A percentile compares a stretch with the other conserved stretches of the same genome.
These are phyloP conservation scores for Elmis aenea DNA, from an alignment of 2,888 invertebrate species.

Conservation along the genomic window DNA sequence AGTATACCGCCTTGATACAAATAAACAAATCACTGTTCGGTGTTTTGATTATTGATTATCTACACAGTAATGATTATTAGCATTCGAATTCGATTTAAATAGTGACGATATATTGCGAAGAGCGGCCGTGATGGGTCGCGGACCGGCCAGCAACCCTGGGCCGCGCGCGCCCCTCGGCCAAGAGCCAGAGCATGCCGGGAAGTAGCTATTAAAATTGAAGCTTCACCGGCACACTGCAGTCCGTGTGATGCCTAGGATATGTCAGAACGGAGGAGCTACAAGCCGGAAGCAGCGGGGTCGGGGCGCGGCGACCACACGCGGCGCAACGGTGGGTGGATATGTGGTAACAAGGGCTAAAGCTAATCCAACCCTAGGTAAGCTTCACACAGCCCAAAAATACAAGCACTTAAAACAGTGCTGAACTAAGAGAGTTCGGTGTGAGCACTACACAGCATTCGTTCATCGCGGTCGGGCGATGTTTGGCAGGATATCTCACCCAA, in stretches of 20 bases:
- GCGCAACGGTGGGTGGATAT: slow-evolving; percentile 50
- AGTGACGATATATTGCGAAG: slow-evolving; percentile 41
- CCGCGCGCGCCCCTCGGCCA: slow-evolving; percentile 15
- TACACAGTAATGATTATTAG: slow-evolving; percentile 49
- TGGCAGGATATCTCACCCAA: slow-evolving; percentile 50
- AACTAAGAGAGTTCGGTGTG: slow-evolving; percentile 51
- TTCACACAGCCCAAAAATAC: slow-evolving; percentile 62
- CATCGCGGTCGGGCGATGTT: slow-evolving; percentile 28
- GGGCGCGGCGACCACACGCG: slow-evolving; percentile 40
- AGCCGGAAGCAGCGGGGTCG: slow-evolving; percentile 33
- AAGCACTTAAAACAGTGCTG: slow-evolving; percentile 67
- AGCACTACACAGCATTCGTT: slow-evolving; percentile 44
- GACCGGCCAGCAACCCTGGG: slow-evolving; percentile 38
- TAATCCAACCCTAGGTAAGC: slow-evolving; percentile 54
- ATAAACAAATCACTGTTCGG: slow-evolving; percentile 42
- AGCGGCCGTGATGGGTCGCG: slow-evolving; percentile 34
- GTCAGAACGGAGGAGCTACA: slow-evolving; percentile 22
- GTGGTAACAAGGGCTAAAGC: slow-evolving; percentile 54
- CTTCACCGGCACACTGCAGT: too few species aligned
- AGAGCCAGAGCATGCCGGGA: too few species aligned
- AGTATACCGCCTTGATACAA: slow-evolving; percentile 34
- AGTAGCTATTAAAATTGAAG: too few species aligned
- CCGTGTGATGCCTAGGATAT: slow-evolving; percentile 25
- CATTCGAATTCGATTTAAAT: slow-evolving; percentile 43
- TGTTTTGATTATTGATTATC: slow-evolving; percentile 47